These are phyloP conservation scores for Ochropacha duplaris DNA, from an alignment of 2,888 invertebrate genomes.

Conservation along the genomic window DNA sequence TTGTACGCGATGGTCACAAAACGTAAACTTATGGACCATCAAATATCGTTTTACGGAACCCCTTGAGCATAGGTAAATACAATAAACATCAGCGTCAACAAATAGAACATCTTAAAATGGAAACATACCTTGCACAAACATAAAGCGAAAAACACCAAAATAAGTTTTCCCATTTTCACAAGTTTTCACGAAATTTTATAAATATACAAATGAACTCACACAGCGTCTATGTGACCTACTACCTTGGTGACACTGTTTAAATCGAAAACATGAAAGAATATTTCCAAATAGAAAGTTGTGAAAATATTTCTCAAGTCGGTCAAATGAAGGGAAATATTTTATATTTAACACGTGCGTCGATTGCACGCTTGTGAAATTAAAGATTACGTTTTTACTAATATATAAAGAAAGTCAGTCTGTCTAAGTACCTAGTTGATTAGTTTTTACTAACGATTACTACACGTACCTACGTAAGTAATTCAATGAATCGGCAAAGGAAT, in stretches of 20 bases:
- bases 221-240: neutral
- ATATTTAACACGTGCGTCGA: neutral
- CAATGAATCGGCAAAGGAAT: no score
- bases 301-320: conserved; percentile 4
- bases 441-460: no score
- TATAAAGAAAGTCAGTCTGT: no score
- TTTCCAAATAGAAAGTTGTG: conserved; percentile 6
- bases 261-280: neutral
- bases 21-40: no score
- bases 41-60: no score
- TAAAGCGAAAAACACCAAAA: conserved; percentile 12
- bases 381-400: neutral
- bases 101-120: neutral
- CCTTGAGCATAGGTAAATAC: no score
- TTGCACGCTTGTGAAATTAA: neutral
- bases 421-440: no score
- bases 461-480: no score
- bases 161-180: conserved; percentile 6
- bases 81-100: neutral
- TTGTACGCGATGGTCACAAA: no score
- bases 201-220: neutral
- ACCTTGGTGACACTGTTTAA: neutral
- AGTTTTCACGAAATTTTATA: neutral
- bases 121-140: conserved; percentile 29
- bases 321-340: neutral